Evolutionary conservation across 2,113 vertebrate genomes (phyloP), one percentile per base, ranked within the genome.

Genomic region (Myrmophylax atrothorax): DNA sequence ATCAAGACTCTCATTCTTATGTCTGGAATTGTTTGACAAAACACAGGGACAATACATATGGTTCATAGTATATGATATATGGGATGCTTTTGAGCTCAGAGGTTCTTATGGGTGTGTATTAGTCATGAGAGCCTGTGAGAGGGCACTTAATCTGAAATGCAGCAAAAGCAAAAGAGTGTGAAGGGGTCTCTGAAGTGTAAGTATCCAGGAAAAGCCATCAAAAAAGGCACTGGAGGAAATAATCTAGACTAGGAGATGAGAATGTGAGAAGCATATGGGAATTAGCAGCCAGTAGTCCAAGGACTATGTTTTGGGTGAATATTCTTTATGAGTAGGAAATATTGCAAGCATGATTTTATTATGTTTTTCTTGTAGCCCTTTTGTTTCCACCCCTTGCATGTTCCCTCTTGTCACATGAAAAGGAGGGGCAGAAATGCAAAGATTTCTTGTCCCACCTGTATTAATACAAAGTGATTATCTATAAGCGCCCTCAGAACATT

Each of bases 11-110:
- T 77, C 2, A 0, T 82, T 94, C 87, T 76, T 69, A 56, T 35
- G 70, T 72, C 84, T 95, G 87, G 78, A 93, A 44, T 53, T 79
- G 47, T 56, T 87, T 91, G 90, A 85, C 47, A 85, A 87, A 93
- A 80, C 60, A 31, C 49, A 85, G 37, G 22, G 40, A 42, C 58
- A 68, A 72, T 26, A 52, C 19, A 7, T 79, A 23, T 13, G 31
- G 40, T 79, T 72, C 7, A 10, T 53, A 58, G n/a, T 20, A 22
- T 0, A 1, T 73, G 74, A 85, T 76, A 58, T 80, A 84, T 68
- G 79, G 37, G 26, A 70, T 78, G 38, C 17, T 80, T 90, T 46
- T 63, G 50, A 80, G 42, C 76, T 88, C 88, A 84, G 44, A 88
- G 42, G 31, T 80, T 70, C 42, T 56, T 38, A 26, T 38, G 75